Evolutionary conservation across 2,113 vertebrate species (phyloP).

Genomic region (Saiga tatarica): DNA sequence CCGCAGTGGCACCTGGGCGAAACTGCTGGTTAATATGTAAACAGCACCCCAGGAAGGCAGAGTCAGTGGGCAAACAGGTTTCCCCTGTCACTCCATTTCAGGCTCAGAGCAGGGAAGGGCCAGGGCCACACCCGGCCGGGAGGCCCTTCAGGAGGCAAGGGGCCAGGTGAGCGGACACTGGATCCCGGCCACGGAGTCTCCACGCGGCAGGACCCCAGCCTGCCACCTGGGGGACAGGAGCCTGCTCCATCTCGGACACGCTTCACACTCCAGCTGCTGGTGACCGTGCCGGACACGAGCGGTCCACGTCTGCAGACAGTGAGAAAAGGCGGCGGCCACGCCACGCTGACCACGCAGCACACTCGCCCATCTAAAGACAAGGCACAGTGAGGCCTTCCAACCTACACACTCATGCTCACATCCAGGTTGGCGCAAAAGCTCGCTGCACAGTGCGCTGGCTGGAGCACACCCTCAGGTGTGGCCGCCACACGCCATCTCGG

Average conservation of each 20-base stretch:
- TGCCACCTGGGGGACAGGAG: not conserved
- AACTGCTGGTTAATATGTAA: not conserved
- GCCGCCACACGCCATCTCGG: not conserved
- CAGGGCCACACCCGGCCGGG: not conserved
- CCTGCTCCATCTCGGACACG: rapidly evolving
- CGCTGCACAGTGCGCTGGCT: rapidly evolving
- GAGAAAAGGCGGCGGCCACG: not conserved
- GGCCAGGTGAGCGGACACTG: rapidly evolving
- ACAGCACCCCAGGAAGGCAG: not conserved
- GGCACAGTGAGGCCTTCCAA: not conserved
- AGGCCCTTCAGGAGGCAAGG: not conserved
- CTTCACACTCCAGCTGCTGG: not conserved
- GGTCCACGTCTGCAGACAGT: not conserved
- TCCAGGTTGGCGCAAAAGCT: not conserved
- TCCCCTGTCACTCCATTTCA: not conserved
- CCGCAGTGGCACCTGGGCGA: not conserved
- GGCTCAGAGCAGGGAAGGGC: not conserved
- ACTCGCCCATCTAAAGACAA: not conserved
- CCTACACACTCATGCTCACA: rapidly evolving
- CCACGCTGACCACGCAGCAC: not conserved
- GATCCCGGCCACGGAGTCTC: not conserved
- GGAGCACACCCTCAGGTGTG: not conserved
- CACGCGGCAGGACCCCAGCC: rapidly evolving
- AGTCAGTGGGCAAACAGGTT: not conserved
- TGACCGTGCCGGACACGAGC: not conserved